Evolutionary conservation across 2,797 vertebrate genomes (phyloP).

Genomic region (Calcarius lapponicus): DNA sequence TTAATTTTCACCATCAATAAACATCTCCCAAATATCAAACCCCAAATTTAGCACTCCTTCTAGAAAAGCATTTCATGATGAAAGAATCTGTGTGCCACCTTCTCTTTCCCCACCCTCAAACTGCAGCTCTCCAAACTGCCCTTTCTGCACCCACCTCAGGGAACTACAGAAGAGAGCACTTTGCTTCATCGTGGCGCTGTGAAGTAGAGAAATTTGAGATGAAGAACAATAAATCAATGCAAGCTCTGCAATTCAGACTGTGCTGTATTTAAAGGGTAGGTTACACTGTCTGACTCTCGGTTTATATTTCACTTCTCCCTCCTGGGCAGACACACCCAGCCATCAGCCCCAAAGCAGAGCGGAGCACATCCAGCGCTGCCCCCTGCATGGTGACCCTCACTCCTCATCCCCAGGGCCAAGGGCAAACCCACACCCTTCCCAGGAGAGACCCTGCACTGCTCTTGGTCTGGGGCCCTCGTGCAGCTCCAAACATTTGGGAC

Average conservation of each 20-base stretch:
- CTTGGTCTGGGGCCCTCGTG: not conserved
- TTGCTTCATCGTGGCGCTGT: not conserved
- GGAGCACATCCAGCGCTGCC: not conserved
- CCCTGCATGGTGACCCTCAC: no score
- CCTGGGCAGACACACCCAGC: not conserved
- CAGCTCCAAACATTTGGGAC: not conserved
- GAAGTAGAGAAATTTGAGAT: not conserved
- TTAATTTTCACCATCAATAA: not conserved
- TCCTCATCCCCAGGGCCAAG: not conserved
- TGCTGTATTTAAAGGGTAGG: not conserved
- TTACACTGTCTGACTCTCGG: not conserved
- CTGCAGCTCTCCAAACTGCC: not conserved
- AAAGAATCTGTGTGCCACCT: not conserved
- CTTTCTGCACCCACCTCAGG: not conserved
- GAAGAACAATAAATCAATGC: not conserved
- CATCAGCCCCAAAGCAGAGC: not conserved
- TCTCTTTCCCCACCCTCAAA: not conserved
- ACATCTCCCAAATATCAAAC: not conserved
- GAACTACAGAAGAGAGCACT: not conserved
- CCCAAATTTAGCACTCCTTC: not conserved
- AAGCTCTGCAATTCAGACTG: not conserved
- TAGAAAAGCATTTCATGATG: not conserved
- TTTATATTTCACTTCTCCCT: not conserved
- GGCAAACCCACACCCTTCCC: not conserved
- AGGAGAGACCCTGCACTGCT: rapidly evolving